phyloP scores from a whole-genome alignment of 2,113 vertebrate genomes.

The Leucosticte australis region DNA sequence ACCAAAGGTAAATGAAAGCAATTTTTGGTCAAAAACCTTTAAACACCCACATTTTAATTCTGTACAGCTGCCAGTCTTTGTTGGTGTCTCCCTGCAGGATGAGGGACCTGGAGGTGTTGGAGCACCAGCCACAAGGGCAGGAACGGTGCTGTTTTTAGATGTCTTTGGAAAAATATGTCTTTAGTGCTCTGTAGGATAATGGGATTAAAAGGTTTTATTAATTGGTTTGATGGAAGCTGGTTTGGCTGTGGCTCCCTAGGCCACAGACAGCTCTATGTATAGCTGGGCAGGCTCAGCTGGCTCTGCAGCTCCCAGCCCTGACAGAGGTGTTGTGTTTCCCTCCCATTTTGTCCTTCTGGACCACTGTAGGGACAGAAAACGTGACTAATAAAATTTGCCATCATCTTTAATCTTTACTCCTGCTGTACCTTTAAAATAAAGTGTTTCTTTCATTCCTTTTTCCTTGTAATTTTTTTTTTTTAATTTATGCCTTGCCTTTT shows the following conservation, averaged over 20 bases:
- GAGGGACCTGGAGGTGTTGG: neutral
- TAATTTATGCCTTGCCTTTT: neutral
- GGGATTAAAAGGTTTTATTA: neutral
- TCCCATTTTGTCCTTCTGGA: neutral
- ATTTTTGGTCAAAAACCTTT: neutral
- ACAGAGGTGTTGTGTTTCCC: neutral
- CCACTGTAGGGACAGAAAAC: neutral
- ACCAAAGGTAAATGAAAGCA: neutral
- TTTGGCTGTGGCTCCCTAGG: neutral
- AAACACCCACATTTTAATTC: neutral
- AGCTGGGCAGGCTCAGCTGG: neutral
- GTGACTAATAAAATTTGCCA: neutral
- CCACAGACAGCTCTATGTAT: neutral
- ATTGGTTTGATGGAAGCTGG: neutral
- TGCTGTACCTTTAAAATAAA: neutral
- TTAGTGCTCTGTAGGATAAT: neutral
- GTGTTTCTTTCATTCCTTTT: neutral
- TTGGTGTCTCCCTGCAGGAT: neutral
- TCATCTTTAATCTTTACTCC: neutral
- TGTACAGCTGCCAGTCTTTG: neutral
- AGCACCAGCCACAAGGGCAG: rapidly evolving
- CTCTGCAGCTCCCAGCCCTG: neutral
- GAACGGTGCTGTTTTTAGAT: neutral
- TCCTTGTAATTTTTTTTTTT: neutral
- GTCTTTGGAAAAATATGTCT: neutral